Percentiles rank a stretch among this genome's conserved stretches.
Conservation (phyloP, 2,888 invertebrate species). For the Adelognathus sp. region DNA sequence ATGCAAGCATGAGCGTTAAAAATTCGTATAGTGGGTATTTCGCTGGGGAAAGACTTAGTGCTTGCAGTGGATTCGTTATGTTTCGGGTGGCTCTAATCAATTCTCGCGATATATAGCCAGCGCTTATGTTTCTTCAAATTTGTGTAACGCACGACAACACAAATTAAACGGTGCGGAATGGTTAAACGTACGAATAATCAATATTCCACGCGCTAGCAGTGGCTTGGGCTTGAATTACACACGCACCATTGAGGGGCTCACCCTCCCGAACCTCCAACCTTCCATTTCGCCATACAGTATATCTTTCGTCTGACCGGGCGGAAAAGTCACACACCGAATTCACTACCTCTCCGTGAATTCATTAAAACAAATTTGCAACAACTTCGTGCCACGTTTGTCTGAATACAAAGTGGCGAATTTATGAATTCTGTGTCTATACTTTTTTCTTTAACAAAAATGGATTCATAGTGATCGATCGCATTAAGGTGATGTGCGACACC, state of each 20-base stretch:
- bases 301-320: slow-evolving; percentile 27
- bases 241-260: neutral
- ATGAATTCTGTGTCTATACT: neutral
- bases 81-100: slow-evolving; percentile 3
- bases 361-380: slow-evolving; percentile 23
- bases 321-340: slow-evolving; percentile 27
- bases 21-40: neutral
- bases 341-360: slow-evolving; percentile 15
- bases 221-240: slow-evolving; percentile 22
- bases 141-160: neutral
- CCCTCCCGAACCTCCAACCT: neutral
- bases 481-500: too few species aligned
- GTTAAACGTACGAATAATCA: slow-evolving; percentile 39
- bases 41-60: neutral
- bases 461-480: too few species aligned
- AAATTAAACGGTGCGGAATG: slow-evolving; percentile 40
- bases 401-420: neutral
- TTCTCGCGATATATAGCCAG: neutral
- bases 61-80: neutral
- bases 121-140: slow-evolving; percentile 9
- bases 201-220: slow-evolving; percentile 8
- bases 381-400: slow-evolving; percentile 8
- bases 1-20: neutral
- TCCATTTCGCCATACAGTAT: slow-evolving; percentile 23
- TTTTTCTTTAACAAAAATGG: too few species aligned